Percentiles rank a stretch among this genome's conserved stretches.
Evolutionary conservation across 2,113 vertebrate species (phyloP).

Genomic region (Microcebus ravelobensis): DNA sequence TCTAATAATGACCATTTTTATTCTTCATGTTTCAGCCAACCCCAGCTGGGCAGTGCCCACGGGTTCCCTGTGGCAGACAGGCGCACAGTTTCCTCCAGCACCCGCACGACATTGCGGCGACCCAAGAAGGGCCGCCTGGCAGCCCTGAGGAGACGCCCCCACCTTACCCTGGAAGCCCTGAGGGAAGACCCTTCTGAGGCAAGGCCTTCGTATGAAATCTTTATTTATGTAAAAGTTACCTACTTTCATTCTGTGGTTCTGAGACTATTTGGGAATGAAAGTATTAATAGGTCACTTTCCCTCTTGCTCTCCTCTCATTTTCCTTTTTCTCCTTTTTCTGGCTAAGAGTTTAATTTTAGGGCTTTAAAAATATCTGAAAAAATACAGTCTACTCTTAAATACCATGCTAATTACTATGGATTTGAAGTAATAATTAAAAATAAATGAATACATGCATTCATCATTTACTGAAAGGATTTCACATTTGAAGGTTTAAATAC

Average conservation of each 20-base stretch:
- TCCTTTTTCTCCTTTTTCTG: background rate
- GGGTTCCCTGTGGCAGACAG: slow-evolving; percentile 93
- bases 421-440: background rate
- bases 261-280: too few relatives aligned
- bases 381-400: background rate
- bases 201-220: background rate
- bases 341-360: background rate
- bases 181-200: slow-evolving; percentile 97
- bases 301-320: fast-evolving
- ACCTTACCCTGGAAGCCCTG: too few relatives aligned
- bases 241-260: too few relatives aligned
- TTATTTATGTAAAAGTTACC: too few relatives aligned
- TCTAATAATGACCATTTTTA: background rate
- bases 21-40: slow-evolving; percentile 83
- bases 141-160: slow-evolving; percentile 82
- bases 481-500: fast-evolving
- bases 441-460: fast-evolving
- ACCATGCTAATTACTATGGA: background rate
- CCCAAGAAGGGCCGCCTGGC: slow-evolving; percentile 94
- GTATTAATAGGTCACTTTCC: background rate
- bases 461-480: background rate
- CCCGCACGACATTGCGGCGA: slow-evolving; percentile 89
- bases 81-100: slow-evolving; percentile 88
- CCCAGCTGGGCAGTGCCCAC: slow-evolving; percentile 91
- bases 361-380: background rate